Conservation (phyloP, 2,113 vertebrate species). For the Eonycteris spelaea region DNA sequence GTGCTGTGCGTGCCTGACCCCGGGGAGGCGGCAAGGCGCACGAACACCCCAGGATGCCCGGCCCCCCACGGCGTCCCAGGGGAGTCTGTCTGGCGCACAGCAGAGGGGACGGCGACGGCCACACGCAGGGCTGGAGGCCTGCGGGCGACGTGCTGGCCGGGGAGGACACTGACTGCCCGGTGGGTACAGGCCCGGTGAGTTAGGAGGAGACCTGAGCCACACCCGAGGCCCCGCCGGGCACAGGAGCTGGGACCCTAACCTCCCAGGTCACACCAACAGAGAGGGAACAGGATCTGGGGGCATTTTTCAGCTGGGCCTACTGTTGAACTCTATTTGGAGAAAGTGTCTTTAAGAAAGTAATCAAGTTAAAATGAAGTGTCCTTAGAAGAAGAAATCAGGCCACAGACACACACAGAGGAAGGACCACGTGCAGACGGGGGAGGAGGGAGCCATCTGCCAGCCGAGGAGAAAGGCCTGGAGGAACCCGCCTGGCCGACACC, state of each 20-base stretch:
- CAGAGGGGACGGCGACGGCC: too few species aligned
- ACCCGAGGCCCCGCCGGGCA: background rate
- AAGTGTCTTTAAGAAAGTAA: background rate
- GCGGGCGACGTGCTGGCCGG: rapidly evolving
- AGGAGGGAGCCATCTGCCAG: background rate
- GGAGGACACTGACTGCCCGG: rapidly evolving
- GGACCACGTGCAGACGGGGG: background rate
- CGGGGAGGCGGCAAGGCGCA: background rate
- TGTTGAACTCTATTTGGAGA: background rate
- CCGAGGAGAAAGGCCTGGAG: background rate
- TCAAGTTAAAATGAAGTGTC: background rate
- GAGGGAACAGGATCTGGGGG: background rate
- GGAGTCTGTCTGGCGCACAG: too few species aligned
- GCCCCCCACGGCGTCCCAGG: too few species aligned
- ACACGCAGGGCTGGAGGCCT: rapidly evolving
- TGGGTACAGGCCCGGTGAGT: background rate
- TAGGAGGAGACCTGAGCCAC: background rate
- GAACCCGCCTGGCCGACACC: background rate
- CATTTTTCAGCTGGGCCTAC: background rate
- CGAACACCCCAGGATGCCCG: too few species aligned
- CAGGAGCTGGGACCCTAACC: background rate
- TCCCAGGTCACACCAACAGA: rapidly evolving
- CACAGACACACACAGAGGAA: background rate
- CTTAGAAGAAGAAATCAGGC: background rate
- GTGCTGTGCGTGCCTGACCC: background rate